These are phyloP conservation scores for Dyspetes luteomarginatus DNA, from an alignment of 2,888 invertebrate genomes.

Conservation along the genomic window DNA sequence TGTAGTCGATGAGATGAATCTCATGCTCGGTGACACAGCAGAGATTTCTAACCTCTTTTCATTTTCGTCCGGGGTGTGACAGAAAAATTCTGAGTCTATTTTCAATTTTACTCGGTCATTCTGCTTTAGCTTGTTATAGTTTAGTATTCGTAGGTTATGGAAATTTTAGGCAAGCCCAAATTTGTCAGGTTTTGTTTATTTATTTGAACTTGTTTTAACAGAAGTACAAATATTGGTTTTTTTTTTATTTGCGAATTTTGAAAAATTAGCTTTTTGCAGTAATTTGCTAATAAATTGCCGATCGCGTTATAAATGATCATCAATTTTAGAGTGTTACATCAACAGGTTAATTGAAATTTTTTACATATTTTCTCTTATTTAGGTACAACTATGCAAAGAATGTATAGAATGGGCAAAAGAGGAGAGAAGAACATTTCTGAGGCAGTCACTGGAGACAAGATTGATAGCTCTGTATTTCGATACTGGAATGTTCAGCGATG, in stretches of 20 bases:
- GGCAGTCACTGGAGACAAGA: constrained; percentile 97
- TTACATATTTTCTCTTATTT: background rate
- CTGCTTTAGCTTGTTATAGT: too few species aligned
- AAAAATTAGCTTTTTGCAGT: too few species aligned
- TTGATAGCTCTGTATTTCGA: constrained; percentile 97
- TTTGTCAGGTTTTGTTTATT: too few species aligned
- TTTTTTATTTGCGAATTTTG: background rate
- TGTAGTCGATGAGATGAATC: constrained; percentile 1
- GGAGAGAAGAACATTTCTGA: constrained; percentile 97
- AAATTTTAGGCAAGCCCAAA: too few species aligned
- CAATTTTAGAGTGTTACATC: too few species aligned
- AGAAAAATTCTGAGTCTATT: too few species aligned
- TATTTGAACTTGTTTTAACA: too few species aligned
- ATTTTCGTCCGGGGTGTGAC: background rate
- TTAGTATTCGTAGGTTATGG: too few species aligned
- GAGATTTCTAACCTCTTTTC: constrained; percentile 56
- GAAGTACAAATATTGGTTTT: too few species aligned
- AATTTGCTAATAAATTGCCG: too few species aligned
- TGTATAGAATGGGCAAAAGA: constrained; percentile 99
- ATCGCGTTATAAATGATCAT: too few species aligned
- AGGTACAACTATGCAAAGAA: constrained; percentile 95
- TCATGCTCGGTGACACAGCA: constrained; percentile 53
- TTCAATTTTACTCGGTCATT: too few species aligned
- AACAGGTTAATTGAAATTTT: background rate
- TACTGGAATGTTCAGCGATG: constrained; percentile 94